phyloP scores from a whole-genome alignment of 2,888 invertebrate species.

The Shargacucullia verbasci region DNA sequence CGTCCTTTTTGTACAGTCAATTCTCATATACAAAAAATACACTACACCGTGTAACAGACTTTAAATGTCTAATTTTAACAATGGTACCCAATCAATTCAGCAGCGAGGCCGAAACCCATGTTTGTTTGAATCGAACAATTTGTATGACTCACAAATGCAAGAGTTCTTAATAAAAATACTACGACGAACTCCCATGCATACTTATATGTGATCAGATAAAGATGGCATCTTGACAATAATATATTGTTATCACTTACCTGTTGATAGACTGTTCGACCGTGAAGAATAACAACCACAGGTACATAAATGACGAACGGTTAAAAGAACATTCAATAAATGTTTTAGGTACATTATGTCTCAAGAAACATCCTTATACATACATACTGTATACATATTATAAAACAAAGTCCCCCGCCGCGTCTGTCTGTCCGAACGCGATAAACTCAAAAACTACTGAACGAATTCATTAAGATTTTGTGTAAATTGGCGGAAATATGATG shows the following conservation, averaged over 20 bases:
- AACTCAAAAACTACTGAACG: too few species aligned
- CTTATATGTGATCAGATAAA: constrained; percentile 39
- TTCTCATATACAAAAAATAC: constrained; percentile 15
- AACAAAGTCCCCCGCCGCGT: too few species aligned
- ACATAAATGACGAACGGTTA: too few species aligned
- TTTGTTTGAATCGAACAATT: constrained; percentile 54
- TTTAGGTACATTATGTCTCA: too few species aligned
- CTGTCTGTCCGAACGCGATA: too few species aligned
- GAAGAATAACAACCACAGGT: too few species aligned
- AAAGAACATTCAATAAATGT: background rate
- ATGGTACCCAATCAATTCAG: constrained; percentile 53
- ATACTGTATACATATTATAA: too few species aligned
- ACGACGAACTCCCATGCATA: constrained; percentile 33
- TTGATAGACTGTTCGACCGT: constrained; percentile 5
- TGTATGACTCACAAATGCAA: constrained; percentile 55
- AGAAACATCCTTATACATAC: too few species aligned
- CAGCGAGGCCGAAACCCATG: constrained; percentile 64
- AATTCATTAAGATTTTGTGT: too few species aligned
- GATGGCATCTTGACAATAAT: constrained; percentile 39
- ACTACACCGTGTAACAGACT: constrained; percentile 24
- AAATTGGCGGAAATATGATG: too few species aligned
- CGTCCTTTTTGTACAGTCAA: constrained; percentile 3
- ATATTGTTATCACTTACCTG: constrained; percentile 15
- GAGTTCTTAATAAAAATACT: constrained; percentile 30
- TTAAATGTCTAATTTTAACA: constrained; percentile 53